Base-by-base conservation (phyloP, 92 coral and sea anemone genomes). In the Hydrozoanthus gracilis region DNA sequence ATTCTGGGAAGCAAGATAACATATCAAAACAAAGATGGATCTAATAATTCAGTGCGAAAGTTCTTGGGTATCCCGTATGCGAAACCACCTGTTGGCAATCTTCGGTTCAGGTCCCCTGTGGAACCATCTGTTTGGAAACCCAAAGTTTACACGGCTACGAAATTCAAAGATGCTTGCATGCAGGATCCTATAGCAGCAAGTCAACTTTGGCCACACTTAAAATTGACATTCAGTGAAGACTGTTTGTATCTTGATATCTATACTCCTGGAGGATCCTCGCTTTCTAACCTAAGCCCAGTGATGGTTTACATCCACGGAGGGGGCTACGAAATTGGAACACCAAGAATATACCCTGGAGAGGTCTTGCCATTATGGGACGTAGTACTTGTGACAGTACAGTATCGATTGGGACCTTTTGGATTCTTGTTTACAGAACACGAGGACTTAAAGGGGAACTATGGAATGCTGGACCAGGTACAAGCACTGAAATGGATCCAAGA, bases 41-140 rank as follows among this genome's bases (percentile, higher is more conserved):
- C 88, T 70, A 85, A 92, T 61, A 92, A 88, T 50, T 51, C 87
- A 12, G 93, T 94, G 39, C 70, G 77, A 70, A 94, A 83, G 88
- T 94, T 92, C 62, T 93, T 94, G n/a, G 95, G 98, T 9, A 65
- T 94, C 78, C 98, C 95, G 8, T 94, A 85, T 49, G 98, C 98
- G 13, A 77, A 91, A n/a, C 93, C 98, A 20, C 98, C 98, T 27
- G 49, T 79, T 35, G 90, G 90, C 1, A 86, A 92, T 44, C 83
- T 92, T 16, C 91, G 98, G 0, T 94, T 94, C 62, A 76, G 86
- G 20, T 89, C 92, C 39, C 98, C 98, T 3, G 61, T 44, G 51
- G 82, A 65, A 69, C 88, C 83, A 0, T 7, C 85, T 18, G 73
- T 86, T 65, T 94, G 98, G 98, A 76, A 75, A 87, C 82, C 95